Conservation (phyloP, 37 sponge, comb jelly and placozoan genomes). For the Bolinopsis microptera region DNA sequence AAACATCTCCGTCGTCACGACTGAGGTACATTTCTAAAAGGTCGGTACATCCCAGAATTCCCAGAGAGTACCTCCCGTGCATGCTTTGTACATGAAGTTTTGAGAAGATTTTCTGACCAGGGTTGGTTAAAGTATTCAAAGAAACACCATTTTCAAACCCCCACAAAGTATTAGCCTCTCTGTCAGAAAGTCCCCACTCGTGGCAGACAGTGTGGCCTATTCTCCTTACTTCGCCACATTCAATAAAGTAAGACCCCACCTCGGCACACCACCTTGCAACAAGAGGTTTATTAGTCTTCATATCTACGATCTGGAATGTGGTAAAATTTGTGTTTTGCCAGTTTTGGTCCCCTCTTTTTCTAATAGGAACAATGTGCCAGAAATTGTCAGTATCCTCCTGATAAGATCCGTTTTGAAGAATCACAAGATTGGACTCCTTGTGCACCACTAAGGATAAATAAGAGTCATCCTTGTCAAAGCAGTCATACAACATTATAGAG, state of each 20-base stretch:
- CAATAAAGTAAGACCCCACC: neutral
- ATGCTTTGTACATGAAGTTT: too few species aligned
- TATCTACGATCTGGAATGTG: neutral
- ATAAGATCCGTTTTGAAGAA: neutral
- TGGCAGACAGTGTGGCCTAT: too few species aligned
- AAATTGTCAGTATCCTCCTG: neutral
- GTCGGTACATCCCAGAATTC: too few species aligned
- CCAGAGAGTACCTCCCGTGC: too few species aligned
- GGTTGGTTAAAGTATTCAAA: neutral
- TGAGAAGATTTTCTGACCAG: neutral
- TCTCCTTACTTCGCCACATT: too few species aligned
- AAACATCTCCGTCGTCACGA: neutral
- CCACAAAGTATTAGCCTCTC: neutral
- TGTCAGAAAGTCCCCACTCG: too few species aligned
- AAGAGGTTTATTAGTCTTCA: neutral
- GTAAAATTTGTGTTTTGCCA: too few species aligned
- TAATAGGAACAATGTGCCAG: neutral
- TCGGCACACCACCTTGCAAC: neutral
- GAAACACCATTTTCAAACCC: neutral
- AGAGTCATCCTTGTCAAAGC: neutral
- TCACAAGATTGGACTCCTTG: neutral
- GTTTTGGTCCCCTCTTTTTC: too few species aligned
- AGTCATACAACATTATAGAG: neutral
- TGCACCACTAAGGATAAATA: neutral
- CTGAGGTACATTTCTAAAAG: too few species aligned